These are phyloP conservation scores for Sarcophaga subvicina DNA, from an alignment of 2,888 invertebrate genomes.

Conservation along the genomic window DNA sequence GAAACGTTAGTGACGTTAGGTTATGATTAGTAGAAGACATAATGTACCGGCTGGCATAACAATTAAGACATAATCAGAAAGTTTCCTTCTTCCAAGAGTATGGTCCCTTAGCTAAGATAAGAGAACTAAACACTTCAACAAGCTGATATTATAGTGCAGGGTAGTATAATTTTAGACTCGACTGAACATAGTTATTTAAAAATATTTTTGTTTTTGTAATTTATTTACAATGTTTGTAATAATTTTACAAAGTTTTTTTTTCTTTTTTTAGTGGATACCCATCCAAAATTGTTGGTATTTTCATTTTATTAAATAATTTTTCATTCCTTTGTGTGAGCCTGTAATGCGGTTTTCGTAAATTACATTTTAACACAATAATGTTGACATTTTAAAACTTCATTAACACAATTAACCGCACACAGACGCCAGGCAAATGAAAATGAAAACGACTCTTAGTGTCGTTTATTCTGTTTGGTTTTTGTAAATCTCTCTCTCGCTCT, in stretches of 20 bases:
- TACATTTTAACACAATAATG: conserved; percentile 67
- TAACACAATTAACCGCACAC: conserved; percentile 67
- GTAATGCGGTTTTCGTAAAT: conserved; percentile 63
- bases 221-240: not conserved
- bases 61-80: too few relatives aligned
- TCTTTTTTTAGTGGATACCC: not conserved
- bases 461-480: conserved; percentile 19
- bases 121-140: too few relatives aligned
- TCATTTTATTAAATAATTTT: conserved; percentile 34
- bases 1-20: too few relatives aligned
- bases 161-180: too few relatives aligned
- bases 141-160: too few relatives aligned
- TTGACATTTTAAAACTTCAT: conserved; percentile 69
- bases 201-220: not conserved
- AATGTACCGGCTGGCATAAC: too few relatives aligned
- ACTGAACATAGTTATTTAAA: not conserved
- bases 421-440: conserved; percentile 56
- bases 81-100: too few relatives aligned
- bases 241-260: conserved; percentile 5
- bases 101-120: too few relatives aligned
- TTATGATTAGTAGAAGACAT: too few relatives aligned
- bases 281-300: not conserved
- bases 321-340: conserved; percentile 1
- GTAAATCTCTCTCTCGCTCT: not conserved
- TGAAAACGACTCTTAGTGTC: conserved; percentile 25